These are phyloP conservation scores for Adrianichthys oophorus DNA, from an alignment of 2,797 vertebrate species.

Conservation along the genomic window DNA sequence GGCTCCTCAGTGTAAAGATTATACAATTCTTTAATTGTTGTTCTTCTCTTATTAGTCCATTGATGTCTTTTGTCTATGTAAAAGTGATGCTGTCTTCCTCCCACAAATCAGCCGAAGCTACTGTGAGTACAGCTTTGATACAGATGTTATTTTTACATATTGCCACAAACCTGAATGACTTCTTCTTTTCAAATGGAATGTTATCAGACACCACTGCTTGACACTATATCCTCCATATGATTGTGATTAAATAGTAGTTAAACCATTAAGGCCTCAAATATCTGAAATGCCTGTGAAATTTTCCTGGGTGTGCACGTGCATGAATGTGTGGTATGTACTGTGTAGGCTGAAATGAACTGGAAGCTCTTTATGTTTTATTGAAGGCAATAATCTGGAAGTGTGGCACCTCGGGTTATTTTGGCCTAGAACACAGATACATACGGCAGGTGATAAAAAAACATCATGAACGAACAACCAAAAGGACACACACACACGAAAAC, in stretches of 20 bases:
- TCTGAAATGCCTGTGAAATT: conserved; percentile 40
- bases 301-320: conserved; percentile 22
- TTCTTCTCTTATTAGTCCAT: not conserved
- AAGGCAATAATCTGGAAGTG: conserved; percentile 50
- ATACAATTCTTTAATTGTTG: too few species aligned
- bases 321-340: conserved; percentile 22
- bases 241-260: conserved; percentile 32
- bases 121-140: not conserved
- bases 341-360: conserved; percentile 28
- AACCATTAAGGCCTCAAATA: conserved; percentile 32
- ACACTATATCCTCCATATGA: conserved; percentile 23
- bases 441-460: conserved; percentile 56
- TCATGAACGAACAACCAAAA: conserved; percentile 35
- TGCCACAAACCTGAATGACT: conserved; percentile 29
- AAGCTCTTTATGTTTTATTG: conserved; percentile 53
- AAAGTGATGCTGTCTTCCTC: not conserved
- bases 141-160: not conserved
- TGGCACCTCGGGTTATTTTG: conserved; percentile 56
- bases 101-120: conserved; percentile 2
- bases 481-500: conserved; percentile 27
- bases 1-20: too few species aligned
- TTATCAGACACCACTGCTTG: conserved; percentile 8
- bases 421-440: conserved; percentile 42
- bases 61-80: not conserved
- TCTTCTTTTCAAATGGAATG: conserved; percentile 17